Conservation (phyloP, 2,797 vertebrate genomes). For the Nannoperca australis region DNA sequence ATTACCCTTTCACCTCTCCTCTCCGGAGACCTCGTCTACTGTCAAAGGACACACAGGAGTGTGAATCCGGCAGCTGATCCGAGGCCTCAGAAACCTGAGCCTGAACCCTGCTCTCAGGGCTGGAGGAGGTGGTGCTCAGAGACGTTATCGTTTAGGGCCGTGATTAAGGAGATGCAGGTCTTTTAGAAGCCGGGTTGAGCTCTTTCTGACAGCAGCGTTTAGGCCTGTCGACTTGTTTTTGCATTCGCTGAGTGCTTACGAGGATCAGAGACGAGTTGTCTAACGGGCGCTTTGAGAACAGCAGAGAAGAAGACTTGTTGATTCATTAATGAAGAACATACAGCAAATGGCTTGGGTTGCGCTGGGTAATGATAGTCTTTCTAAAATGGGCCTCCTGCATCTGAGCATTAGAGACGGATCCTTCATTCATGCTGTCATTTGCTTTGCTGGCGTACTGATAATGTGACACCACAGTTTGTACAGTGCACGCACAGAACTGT, state of each 20-base stretch:
- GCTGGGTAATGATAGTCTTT: constrained; percentile 30
- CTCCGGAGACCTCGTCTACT: constrained; percentile 47
- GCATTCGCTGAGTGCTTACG: constrained; percentile 23
- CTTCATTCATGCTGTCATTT: constrained; percentile 12
- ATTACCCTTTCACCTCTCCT: constrained; percentile 77
- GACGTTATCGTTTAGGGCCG: not conserved
- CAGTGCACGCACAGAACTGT: constrained; percentile 7
- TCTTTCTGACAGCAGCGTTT: constrained; percentile 19
- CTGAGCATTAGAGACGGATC: not conserved
- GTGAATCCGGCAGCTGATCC: constrained; percentile 64
- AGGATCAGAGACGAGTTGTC: constrained; percentile 34
- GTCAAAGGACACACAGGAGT: constrained; percentile 33
- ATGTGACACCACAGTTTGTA: constrained; percentile 29
- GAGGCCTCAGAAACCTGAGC: constrained; percentile 63
- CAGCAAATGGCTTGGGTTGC: constrained; percentile 2
- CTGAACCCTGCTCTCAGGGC: constrained; percentile 16
- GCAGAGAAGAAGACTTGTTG: constrained; percentile 25
- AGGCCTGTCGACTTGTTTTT: constrained; percentile 27
- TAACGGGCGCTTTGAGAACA: constrained; percentile 26
- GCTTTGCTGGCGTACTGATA: constrained; percentile 3
- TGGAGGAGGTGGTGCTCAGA: constrained; percentile 27
- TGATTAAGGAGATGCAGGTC: constrained; percentile 14
- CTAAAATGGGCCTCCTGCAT: constrained; percentile 10
- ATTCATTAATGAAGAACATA: constrained; percentile 31
- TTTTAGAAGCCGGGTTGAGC: not conserved